phyloP scores from a whole-genome alignment of 2,797 vertebrate species.

The Crenichthys baileyi region DNA sequence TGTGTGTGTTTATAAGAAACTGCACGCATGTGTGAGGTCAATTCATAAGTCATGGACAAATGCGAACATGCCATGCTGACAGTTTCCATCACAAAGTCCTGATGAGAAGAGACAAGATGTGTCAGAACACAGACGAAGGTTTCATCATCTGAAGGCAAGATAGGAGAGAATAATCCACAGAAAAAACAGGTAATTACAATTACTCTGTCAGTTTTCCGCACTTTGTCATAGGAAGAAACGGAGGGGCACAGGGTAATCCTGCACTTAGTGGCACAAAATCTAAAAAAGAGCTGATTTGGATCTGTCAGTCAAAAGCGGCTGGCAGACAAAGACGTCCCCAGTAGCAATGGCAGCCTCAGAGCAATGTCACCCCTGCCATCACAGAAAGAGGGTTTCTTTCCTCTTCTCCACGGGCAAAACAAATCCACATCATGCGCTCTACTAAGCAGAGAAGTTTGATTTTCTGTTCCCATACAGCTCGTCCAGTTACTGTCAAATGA shows the following conservation, averaged over 20 bases:
- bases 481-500: conserved; percentile 36
- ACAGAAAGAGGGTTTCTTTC: conserved; percentile 39
- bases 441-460: conserved; percentile 49
- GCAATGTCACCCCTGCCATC: conserved; percentile 67
- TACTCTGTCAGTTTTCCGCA: conserved; percentile 3
- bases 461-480: conserved; percentile 34
- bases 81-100: conserved; percentile 67
- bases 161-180: conserved; percentile 27
- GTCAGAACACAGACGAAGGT: conserved; percentile 68
- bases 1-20: conserved; percentile 4
- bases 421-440: conserved; percentile 37
- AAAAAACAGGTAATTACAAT: conserved; percentile 22
- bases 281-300: conserved; percentile 21
- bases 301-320: conserved; percentile 40
- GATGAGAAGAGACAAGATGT: conserved; percentile 70
- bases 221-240: conserved; percentile 19
- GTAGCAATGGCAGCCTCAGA: conserved; percentile 43
- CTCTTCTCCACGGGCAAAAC: conserved; percentile 48
- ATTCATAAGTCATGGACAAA: conserved; percentile 69
- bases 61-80: conserved; percentile 57
- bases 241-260: conserved; percentile 21
- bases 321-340: conserved; percentile 23
- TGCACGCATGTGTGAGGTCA: conserved; percentile 25
- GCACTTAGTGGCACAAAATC: background rate
- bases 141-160: conserved; percentile 63